Conservation (phyloP, 2,888 invertebrate genomes). For the Hyles lineata region DNA sequence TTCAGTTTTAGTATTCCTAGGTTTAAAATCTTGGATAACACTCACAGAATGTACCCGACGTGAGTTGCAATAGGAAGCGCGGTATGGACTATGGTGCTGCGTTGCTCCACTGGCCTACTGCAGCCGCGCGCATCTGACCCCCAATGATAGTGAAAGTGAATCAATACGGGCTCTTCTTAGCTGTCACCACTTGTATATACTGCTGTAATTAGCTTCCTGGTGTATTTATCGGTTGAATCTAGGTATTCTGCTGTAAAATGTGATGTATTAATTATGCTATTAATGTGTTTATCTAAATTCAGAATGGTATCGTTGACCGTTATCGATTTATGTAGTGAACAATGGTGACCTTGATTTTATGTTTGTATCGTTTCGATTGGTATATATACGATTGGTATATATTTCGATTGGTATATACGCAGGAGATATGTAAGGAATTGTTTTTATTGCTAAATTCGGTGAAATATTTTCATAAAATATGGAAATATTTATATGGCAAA, state of each 20-base stretch:
- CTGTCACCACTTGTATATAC: conserved; percentile 58
- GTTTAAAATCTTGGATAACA: neutral
- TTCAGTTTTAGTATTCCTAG: neutral
- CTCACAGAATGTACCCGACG: conserved; percentile 44
- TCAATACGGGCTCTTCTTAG: conserved; percentile 75
- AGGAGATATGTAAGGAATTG: too few relatives aligned
- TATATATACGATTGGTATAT: too few relatives aligned
- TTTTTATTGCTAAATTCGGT: too few relatives aligned
- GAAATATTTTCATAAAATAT: too few relatives aligned
- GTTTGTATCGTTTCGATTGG: too few relatives aligned
- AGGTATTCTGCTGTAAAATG: neutral
- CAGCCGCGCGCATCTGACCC: conserved; percentile 83
- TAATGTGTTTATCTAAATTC: neutral
- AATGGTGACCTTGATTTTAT: too few relatives aligned
- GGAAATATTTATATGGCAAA: too few relatives aligned
- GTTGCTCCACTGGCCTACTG: conserved; percentile 78
- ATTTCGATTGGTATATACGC: too few relatives aligned
- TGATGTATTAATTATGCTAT: neutral
- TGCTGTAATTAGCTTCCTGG: conserved; percentile 38
- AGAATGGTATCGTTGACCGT: neutral
- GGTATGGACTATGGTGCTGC: conserved; percentile 71
- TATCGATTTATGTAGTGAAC: neutral
- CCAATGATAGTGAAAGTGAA: conserved; percentile 77
- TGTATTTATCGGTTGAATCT: neutral
- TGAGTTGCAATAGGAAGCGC: conserved; percentile 68